These are phyloP conservation scores for Micoletzkya japonica DNA, from an alignment of 2,888 invertebrate genomes.

Conservation along the genomic window DNA sequence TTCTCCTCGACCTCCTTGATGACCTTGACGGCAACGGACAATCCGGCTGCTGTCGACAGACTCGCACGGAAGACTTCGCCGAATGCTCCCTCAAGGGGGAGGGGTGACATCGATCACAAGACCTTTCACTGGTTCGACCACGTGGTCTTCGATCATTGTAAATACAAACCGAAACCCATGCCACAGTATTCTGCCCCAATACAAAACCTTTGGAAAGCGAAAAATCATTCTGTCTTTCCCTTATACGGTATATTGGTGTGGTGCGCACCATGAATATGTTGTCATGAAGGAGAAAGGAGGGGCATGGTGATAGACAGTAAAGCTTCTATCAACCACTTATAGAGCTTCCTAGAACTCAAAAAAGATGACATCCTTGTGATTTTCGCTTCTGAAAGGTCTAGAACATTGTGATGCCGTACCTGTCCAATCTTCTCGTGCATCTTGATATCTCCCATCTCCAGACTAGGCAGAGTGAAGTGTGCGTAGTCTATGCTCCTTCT, in stretches of 20 bases:
- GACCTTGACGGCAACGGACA: constrained; percentile 42
- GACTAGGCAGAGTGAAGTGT: constrained; percentile 39
- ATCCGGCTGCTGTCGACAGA: constrained; percentile 43
- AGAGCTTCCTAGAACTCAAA: no score
- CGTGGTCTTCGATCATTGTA: no score
- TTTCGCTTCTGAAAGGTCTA: background rate
- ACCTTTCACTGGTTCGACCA: background rate
- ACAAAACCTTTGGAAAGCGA: no score
- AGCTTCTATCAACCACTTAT: no score
- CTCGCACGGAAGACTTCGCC: constrained; percentile 56
- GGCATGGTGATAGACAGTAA: no score
- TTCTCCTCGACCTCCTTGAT: constrained; percentile 32
- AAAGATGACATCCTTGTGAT: no score
- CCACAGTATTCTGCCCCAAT: no score
- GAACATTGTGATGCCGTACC: constrained; percentile 30
- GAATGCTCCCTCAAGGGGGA: constrained; percentile 51
- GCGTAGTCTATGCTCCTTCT: constrained; percentile 38
- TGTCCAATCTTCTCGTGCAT: constrained; percentile 57
- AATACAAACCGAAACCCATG: background rate
- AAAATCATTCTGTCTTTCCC: no score
- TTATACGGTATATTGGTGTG: no score
- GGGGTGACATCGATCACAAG: background rate
- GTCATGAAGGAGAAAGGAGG: no score
- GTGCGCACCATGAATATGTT: no score
- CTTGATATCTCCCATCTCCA: constrained; percentile 47